These are phyloP conservation scores for Chiridota heheva DNA, from an alignment of 35 echinoderm and acorn worm species.

Conservation along the genomic window DNA sequence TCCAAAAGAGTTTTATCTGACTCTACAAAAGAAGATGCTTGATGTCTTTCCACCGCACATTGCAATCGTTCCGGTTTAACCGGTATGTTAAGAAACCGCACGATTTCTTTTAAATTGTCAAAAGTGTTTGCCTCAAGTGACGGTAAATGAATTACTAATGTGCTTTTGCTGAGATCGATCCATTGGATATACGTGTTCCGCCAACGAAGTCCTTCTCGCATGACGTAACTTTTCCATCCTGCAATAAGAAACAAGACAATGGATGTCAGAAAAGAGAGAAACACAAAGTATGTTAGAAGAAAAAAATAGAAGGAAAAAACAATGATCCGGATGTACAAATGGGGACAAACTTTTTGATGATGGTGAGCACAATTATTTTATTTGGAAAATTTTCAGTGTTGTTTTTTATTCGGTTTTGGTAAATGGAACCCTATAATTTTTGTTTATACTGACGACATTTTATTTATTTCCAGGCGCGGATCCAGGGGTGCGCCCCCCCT, in stretches of 20 bases:
- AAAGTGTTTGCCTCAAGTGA: slow-evolving; percentile 3
- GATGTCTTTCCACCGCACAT: slow-evolving; percentile 4
- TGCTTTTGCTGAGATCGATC: slow-evolving; percentile 9
- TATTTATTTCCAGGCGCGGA: too few species aligned
- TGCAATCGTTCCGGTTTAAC: slow-evolving; percentile 7
- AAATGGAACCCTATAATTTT: not conserved
- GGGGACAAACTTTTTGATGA: not conserved
- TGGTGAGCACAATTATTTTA: not conserved
- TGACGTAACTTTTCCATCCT: slow-evolving; percentile 22
- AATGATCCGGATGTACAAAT: not conserved
- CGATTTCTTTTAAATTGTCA: slow-evolving; percentile 7
- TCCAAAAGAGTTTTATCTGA: not conserved
- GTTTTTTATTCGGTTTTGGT: not conserved
- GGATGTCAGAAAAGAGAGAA: not conserved
- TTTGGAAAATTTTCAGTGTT: not conserved
- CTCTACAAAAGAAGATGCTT: not conserved
- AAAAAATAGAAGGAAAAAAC: not conserved
- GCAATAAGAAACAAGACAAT: not conserved
- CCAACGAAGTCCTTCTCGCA: slow-evolving; percentile 34
- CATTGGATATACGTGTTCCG: slow-evolving; percentile 25
- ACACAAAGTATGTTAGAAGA: not conserved
- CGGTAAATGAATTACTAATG: slow-evolving; percentile 33
- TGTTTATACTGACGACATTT: too few species aligned
- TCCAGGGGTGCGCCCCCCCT: too few species aligned
- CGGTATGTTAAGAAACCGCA: slow-evolving; percentile 37